phyloP scores from a whole-genome alignment of 2,888 invertebrate species.

The Microplitis deprimator region DNA sequence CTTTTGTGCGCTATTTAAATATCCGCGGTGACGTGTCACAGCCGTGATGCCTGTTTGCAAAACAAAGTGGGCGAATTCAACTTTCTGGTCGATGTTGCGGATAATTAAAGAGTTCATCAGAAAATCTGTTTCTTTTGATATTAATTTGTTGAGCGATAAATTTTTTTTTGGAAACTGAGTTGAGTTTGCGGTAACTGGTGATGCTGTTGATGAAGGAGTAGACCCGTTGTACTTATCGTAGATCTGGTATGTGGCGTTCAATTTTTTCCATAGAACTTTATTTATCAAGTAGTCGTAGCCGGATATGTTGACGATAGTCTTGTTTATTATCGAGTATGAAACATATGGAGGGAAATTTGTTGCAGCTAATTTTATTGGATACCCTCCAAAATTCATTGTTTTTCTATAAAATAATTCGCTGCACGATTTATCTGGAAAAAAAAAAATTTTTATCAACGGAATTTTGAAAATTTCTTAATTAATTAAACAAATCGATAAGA shows the following conservation, averaged over 20 bases:
- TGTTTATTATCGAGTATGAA: not conserved
- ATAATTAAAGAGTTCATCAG: not conserved
- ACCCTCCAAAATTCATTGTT: not conserved
- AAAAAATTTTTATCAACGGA: not conserved
- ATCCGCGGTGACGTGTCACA: not conserved
- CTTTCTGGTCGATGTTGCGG: not conserved
- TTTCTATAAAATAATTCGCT: not conserved
- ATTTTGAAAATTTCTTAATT: no score
- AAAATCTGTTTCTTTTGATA: not conserved
- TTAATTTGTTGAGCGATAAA: not conserved
- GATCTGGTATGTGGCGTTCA: not conserved
- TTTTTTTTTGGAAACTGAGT: not conserved
- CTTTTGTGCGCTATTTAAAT: not conserved
- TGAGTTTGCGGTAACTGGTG: not conserved
- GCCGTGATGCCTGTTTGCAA: not conserved
- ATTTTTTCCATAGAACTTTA: not conserved
- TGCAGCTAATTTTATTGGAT: not conserved
- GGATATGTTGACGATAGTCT: not conserved
- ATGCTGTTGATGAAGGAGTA: not conserved
- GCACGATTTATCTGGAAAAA: not conserved
- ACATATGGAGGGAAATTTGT: not conserved
- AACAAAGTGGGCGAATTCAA: not conserved
- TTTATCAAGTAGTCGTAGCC: not conserved
- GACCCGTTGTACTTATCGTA: not conserved
- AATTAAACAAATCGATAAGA: not conserved